Percentiles rank a stretch among this genome's conserved stretches.
phyloP scores from a whole-genome alignment of 2,888 invertebrate species.

The Drosophila leonis region DNA sequence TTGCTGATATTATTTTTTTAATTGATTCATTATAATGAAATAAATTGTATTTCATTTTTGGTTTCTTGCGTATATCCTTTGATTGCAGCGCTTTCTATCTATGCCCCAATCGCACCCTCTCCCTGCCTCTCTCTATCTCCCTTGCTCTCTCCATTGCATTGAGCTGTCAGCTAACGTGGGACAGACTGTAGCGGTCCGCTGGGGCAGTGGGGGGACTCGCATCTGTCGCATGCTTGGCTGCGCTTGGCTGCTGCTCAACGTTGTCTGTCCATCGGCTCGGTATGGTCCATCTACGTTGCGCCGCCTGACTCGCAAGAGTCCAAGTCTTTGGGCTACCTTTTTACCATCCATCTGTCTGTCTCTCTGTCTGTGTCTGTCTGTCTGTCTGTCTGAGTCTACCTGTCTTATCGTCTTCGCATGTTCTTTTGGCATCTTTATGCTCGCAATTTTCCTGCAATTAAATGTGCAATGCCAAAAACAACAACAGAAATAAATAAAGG shows the following conservation, averaged over 20 bases:
- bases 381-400: conserved; percentile 1
- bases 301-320: conserved; percentile 21
- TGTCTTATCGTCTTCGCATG: conserved; percentile 52
- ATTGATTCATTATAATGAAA: conserved; percentile 58
- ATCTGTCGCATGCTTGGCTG: conserved; percentile 69
- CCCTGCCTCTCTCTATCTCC: background rate
- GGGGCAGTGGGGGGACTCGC: conserved; percentile 17
- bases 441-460: conserved; percentile 68
- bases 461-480: conserved; percentile 47
- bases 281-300: conserved; percentile 44
- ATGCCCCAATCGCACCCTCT: background rate
- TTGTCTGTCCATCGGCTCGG: conserved; percentile 47
- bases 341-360: conserved; percentile 4
- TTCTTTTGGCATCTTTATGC: conserved; percentile 45
- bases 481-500: conserved; percentile 18
- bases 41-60: conserved; percentile 46
- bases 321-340: conserved; percentile 16
- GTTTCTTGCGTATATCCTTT: conserved; percentile 60
- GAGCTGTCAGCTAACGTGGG: conserved; percentile 53
- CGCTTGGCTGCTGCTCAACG: conserved; percentile 63
- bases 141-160: conserved; percentile 49
- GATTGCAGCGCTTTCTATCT: conserved; percentile 24
- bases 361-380: background rate
- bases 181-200: background rate
- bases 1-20: conserved; percentile 23